phyloP scores from a whole-genome alignment of 1,140 invertebrate species.

The Drosophila nannoptera region DNA sequence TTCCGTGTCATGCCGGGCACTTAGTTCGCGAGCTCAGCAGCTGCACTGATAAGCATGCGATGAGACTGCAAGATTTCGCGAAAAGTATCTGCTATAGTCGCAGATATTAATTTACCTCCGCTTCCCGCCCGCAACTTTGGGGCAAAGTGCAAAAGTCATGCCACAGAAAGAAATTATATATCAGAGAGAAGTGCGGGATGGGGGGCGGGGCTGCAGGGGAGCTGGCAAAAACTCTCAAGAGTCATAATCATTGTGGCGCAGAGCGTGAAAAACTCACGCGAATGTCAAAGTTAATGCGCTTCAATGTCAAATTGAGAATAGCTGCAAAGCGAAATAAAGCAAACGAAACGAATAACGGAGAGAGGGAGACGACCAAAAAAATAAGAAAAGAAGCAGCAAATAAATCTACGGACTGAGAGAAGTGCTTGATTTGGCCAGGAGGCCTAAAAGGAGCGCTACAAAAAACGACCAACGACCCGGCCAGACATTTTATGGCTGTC shows the following conservation, averaged over 20 bases:
- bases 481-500: constrained; percentile 68
- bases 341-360: no score
- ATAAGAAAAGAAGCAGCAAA: constrained; percentile 15
- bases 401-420: constrained; percentile 25
- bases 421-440: constrained; percentile 41
- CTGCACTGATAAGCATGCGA: constrained; percentile 56
- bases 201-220: no score
- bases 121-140: constrained; percentile 34
- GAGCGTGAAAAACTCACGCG: constrained; percentile 39
- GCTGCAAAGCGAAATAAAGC: background rate
- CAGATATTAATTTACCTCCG: constrained; percentile 64
- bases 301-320: constrained; percentile 56
- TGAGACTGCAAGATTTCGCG: constrained; percentile 51
- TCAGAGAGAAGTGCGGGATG: no score
- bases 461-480: constrained; percentile 33
- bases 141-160: constrained; percentile 70
- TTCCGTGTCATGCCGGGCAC: constrained; percentile 50
- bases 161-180: constrained; percentile 6
- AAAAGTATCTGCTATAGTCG: constrained; percentile 29
- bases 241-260: constrained; percentile 56
- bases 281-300: constrained; percentile 71
- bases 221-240: constrained; percentile 38
- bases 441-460: constrained; percentile 18
- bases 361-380: background rate
- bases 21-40: constrained; percentile 49